Evolutionary conservation across 2,797 vertebrate genomes (phyloP).

Genomic region (Trematomus bernacchii): DNA sequence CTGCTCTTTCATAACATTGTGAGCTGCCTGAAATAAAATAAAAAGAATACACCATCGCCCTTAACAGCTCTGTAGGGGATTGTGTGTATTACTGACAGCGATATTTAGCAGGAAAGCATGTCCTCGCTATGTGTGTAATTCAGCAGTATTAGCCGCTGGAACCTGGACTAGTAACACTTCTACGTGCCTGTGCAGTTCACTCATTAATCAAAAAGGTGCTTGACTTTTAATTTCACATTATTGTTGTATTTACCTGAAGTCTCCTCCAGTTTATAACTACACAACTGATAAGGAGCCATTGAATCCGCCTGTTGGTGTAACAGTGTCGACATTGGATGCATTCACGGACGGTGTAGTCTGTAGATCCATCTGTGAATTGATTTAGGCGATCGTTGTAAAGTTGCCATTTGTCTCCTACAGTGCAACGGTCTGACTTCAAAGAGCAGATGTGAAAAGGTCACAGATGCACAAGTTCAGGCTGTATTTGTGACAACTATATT

Average conservation of each 20-base stretch:
- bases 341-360: constrained; percentile 22
- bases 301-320: constrained; percentile 4
- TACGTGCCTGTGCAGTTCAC: constrained; percentile 67
- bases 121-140: constrained; percentile 81
- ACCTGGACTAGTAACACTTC: constrained; percentile 80
- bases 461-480: constrained; percentile 23
- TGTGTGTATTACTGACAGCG: constrained; percentile 67
- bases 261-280: constrained; percentile 27
- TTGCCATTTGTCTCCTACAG: constrained; percentile 2
- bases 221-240: constrained; percentile 49
- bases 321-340: constrained; percentile 14
- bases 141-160: constrained; percentile 82
- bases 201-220: constrained; percentile 69
- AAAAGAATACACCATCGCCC: constrained; percentile 44
- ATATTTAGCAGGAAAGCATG: constrained; percentile 73
- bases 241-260: constrained; percentile 42
- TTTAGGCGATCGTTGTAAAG: background rate
- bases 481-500: constrained; percentile 26
- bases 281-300: constrained; percentile 16
- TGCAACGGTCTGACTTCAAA: constrained; percentile 11
- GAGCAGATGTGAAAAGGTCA: constrained; percentile 12
- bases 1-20: constrained; percentile 13
- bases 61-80: constrained; percentile 54
- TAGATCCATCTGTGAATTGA: constrained; percentile 9
- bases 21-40: constrained; percentile 57